These are phyloP conservation scores for Epizoanthus illoricatus DNA, from an alignment of 92 coral and sea anemone species.

Conservation along the genomic window DNA sequence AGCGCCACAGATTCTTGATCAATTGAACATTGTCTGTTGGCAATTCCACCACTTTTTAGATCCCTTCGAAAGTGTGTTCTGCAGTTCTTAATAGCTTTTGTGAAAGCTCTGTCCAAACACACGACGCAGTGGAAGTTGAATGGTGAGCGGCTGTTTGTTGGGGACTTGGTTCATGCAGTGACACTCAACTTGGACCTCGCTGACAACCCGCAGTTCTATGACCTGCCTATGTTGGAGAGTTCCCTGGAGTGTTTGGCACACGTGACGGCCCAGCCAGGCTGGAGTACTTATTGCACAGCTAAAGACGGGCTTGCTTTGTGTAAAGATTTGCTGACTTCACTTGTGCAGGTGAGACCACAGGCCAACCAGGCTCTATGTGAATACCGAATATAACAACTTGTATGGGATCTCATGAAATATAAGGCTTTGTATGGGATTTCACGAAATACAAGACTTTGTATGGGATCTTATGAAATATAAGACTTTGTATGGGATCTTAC, in stretches of 20 bases:
- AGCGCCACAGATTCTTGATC: no score
- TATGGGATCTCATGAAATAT: no score
- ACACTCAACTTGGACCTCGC: conserved; percentile 86
- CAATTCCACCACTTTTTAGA: conserved; percentile 42
- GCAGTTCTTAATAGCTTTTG: conserved; percentile 63
- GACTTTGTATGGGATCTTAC: no score
- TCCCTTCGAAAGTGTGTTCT: conserved; percentile 73
- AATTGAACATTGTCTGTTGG: no score
- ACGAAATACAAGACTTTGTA: no score
- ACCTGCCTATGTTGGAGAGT: conserved; percentile 87
- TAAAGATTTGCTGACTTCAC: conserved; percentile 63
- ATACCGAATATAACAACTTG: no score
- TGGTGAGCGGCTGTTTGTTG: conserved; percentile 80
- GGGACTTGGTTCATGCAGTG: conserved; percentile 83
- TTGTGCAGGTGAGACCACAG: conserved; percentile 71
- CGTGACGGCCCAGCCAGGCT: conserved; percentile 73
- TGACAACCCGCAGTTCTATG: conserved; percentile 95
- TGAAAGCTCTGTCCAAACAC: conserved; percentile 58
- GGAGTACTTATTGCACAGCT: conserved; percentile 73
- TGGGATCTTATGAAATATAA: no score
- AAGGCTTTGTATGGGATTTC: no score
- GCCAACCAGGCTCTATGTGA: no score
- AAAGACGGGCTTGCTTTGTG: conserved; percentile 74
- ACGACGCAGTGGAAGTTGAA: conserved; percentile 77
- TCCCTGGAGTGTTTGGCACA: conserved; percentile 84